Conservation (phyloP, 2,888 invertebrate genomes). For the Morpho deidamia region DNA sequence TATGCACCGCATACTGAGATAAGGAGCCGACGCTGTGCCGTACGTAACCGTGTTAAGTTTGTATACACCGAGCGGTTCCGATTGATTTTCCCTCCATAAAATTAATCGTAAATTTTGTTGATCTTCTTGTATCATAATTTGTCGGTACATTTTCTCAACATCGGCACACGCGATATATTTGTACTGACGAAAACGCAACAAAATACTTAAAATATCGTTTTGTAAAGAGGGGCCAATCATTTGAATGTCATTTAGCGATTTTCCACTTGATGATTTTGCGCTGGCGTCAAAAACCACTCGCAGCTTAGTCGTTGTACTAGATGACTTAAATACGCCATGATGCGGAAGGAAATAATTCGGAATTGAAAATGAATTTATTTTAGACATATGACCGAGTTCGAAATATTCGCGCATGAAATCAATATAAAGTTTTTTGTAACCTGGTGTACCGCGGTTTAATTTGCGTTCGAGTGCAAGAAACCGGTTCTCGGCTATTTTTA, state of each 20-base stretch:
- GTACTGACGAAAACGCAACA: constrained; percentile 27
- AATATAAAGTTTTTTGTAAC: constrained; percentile 16
- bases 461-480: constrained; percentile 22
- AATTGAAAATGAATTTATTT: neutral
- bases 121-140: constrained; percentile 10
- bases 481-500: constrained; percentile 11
- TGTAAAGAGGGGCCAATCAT: constrained; percentile 26
- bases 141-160: constrained; percentile 30
- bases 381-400: constrained; percentile 22
- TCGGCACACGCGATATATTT: constrained; percentile 26
- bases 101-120: constrained; percentile 21
- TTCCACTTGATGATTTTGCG: constrained; percentile 10
- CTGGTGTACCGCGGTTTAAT: constrained; percentile 5
- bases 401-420: constrained; percentile 24
- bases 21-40: constrained; percentile 34
- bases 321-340: constrained; percentile 19
- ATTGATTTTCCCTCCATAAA: constrained; percentile 11
- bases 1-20: constrained; percentile 31
- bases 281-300: constrained; percentile 5
- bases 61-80: constrained; percentile 22
- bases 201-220: constrained; percentile 26
- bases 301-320: neutral
- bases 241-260: constrained; percentile 24
- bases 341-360: constrained; percentile 24
- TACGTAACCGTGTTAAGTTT: constrained; percentile 24